phyloP scores from a whole-genome alignment of 2,797 vertebrate species.

The Eupleurogrammus muticus region DNA sequence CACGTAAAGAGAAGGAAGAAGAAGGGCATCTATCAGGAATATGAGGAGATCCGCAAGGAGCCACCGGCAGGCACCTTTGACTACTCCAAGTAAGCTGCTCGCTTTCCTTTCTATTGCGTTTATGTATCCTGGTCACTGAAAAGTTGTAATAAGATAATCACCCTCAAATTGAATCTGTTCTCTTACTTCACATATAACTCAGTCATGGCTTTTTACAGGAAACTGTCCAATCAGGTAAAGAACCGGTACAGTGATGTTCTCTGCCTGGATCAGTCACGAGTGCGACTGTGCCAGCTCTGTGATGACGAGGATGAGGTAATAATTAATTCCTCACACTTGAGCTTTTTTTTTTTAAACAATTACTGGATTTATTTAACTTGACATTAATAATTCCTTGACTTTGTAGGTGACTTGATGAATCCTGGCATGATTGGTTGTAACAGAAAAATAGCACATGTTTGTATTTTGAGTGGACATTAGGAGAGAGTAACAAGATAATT shows the following conservation, averaged over 20 bases:
- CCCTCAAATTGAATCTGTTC: background rate
- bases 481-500: background rate
- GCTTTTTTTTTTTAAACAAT: background rate
- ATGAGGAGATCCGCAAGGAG: slow-evolving; percentile 89
- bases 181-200: background rate
- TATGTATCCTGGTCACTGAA: background rate
- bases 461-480: background rate
- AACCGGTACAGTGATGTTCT: slow-evolving; percentile 91
- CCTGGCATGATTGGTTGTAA: background rate
- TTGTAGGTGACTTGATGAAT: background rate
- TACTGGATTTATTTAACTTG: background rate
- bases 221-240: slow-evolving; percentile 88
- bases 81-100: slow-evolving; percentile 86
- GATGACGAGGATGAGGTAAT: slow-evolving; percentile 87
- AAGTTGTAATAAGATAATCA: background rate
- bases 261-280: slow-evolving; percentile 89
- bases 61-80: slow-evolving; percentile 87
- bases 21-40: slow-evolving; percentile 90
- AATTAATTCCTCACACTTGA: background rate
- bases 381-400: background rate
- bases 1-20: slow-evolving; percentile 87
- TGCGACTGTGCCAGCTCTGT: slow-evolving; percentile 81
- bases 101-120: background rate
- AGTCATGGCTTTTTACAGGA: slow-evolving; percentile 72
- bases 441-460: background rate